Evolutionary conservation across 2,888 invertebrate species (phyloP), one percentile per base, ranked within the genome.

Genomic region (Tupiocoris notatus): DNA sequence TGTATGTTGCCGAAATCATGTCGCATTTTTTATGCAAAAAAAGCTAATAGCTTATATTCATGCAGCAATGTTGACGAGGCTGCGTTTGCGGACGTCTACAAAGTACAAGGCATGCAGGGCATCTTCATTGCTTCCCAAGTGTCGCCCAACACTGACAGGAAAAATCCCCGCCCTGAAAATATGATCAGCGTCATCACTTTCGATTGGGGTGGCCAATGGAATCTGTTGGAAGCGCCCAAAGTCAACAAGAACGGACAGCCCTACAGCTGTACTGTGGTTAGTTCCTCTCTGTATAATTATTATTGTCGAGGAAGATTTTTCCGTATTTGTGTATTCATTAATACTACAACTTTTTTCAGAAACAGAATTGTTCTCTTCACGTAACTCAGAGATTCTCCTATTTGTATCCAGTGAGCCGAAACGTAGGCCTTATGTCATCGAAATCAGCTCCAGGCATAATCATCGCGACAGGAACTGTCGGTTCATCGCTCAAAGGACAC

Each of bases 401-500:
- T 81, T 85, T 94, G 65, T 93, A 93, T 84, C 94, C 94, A 3
- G 89, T 90, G 22, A 91, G 91, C 66, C 88, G 93, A 82, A 89
- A 92, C 0, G 89, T 91, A 0, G 92, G 92, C 23, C 93, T 96
- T 78, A 88, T 95, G 86, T 92, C 93, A 23, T 93, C 92, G 6
- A 91, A 91, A 82, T 92, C 95, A 0, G 95, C 95, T 0, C 93
- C 95, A 0, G 96, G 96, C 0, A 88, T 95, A 21, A 91, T 96
- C 79, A 88, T 95, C 86, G 95, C 94, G 0, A 92, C 94, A 0
- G 95, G 95, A 18, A 91, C 92, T 0, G 87, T 93, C 80, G 93
- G 92, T 0, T 88, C 88, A 78, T 91, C 90, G 2, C 85, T 94
- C 9, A 94, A 94, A 84, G 92, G 93, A 0, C 91, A 92, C 81